Conservation (phyloP, 1,140 invertebrate genomes). For the Tetranychus urticae region DNA sequence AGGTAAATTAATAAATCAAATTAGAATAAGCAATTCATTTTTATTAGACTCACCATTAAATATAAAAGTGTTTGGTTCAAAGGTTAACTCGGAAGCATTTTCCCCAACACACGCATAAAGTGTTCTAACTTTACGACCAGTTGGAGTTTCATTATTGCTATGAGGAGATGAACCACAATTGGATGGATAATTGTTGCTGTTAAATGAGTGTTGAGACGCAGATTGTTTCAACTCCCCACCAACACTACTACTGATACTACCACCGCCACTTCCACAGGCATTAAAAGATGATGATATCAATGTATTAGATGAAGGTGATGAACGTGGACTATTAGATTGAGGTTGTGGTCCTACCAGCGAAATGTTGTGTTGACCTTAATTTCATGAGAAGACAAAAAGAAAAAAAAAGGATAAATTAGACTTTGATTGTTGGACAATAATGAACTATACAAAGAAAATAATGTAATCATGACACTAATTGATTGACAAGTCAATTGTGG, state of each 20-base stretch:
- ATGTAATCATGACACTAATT: no score
- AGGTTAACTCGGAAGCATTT: constrained; percentile 84
- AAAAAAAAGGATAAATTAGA: no score
- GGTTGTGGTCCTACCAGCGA: background rate
- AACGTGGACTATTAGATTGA: background rate
- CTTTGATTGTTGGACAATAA: no score
- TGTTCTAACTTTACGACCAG: constrained; percentile 44
- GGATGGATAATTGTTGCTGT: background rate
- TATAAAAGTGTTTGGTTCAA: constrained; percentile 94
- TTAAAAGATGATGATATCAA: background rate
- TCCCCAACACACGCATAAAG: constrained; percentile 84
- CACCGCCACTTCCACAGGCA: background rate
- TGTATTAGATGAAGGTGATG: background rate
- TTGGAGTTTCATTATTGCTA: background rate
- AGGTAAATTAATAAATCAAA: constrained; percentile 2
- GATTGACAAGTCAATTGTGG: no score
- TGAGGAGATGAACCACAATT: background rate
- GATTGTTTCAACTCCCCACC: background rate
- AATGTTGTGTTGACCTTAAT: background rate
- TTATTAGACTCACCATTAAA: constrained; percentile 49
- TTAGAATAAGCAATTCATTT: constrained; percentile 4
- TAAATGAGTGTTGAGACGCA: background rate
- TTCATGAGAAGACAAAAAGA: no score
- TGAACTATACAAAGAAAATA: no score
- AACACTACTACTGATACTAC: no score